Evolutionary conservation across 2,888 invertebrate species (phyloP).

Genomic region (Xylota segnis): DNA sequence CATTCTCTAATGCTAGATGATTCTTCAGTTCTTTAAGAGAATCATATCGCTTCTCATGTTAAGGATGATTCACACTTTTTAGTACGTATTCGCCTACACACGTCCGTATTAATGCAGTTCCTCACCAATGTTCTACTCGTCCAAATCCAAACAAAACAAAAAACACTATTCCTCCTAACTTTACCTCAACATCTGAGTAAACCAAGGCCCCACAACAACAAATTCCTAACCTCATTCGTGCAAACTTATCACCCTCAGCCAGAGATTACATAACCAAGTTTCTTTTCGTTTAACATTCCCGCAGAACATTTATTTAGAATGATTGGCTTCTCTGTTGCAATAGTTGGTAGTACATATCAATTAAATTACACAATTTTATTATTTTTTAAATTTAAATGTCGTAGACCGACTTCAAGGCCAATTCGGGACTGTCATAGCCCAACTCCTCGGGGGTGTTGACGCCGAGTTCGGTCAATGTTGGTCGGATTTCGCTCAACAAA

Average conservation of each 20-base stretch:
- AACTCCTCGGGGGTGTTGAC: constrained; percentile 97
- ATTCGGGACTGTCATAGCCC: constrained; percentile 98
- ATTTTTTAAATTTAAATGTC: constrained; percentile 84
- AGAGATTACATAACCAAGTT: constrained; percentile 68
- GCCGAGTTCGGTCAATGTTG: constrained; percentile 96
- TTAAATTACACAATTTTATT: constrained; percentile 37
- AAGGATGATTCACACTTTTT: too few species aligned
- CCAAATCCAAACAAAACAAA: not conserved
- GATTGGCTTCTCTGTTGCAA: constrained; percentile 10
- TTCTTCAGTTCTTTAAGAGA: too few species aligned
- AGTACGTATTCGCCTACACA: too few species aligned
- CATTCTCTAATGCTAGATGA: too few species aligned
- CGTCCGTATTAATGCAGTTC: too few species aligned
- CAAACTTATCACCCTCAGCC: constrained; percentile 14
- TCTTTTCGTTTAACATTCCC: constrained; percentile 26
- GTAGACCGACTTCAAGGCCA: constrained; percentile 91
- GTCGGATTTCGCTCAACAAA: constrained; percentile 94
- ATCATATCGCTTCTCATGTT: too few species aligned
- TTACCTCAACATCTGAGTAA: too few species aligned
- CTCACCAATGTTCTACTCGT: too few species aligned
- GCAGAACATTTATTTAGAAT: constrained; percentile 49
- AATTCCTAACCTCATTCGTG: constrained; percentile 58
- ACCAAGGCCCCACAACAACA: not conserved
- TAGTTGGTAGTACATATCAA: constrained; percentile 42
- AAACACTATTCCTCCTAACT: not conserved